phyloP scores from a whole-genome alignment of 2,888 invertebrate genomes.

The Drosophila monieri region DNA sequence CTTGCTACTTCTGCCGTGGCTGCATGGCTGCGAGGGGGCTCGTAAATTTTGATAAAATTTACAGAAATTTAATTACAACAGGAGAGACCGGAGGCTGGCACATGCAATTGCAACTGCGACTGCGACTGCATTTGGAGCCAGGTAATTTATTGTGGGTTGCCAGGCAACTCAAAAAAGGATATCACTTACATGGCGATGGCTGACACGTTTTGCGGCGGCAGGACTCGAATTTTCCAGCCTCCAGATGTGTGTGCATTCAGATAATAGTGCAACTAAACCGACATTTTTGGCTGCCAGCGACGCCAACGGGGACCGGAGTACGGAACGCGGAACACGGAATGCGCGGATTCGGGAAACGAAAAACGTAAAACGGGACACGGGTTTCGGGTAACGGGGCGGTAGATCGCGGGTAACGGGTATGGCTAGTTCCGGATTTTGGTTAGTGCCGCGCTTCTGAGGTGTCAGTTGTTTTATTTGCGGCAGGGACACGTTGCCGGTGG shows the following conservation, averaged over 20 bases:
- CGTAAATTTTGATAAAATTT: slow-evolving; percentile 70
- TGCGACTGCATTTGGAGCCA: slow-evolving; percentile 48
- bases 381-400: background rate
- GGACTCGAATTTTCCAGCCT: slow-evolving; percentile 4
- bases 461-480: slow-evolving; percentile 61
- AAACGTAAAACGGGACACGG: background rate
- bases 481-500: slow-evolving; percentile 56
- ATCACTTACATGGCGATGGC: slow-evolving; percentile 61
- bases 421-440: slow-evolving; percentile 9
- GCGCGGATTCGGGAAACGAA: slow-evolving; percentile 17
- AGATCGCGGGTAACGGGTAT: background rate
- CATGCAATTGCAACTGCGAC: background rate
- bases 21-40: slow-evolving; percentile 15
- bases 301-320: slow-evolving; percentile 33
- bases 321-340: slow-evolving; percentile 12
- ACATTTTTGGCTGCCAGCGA: slow-evolving; percentile 60
- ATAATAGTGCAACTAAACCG: slow-evolving; percentile 70
- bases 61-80: slow-evolving; percentile 71
- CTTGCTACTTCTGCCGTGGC: background rate
- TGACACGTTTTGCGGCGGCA: slow-evolving; percentile 44
- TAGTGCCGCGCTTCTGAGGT: slow-evolving; percentile 44
- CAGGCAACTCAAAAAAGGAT: slow-evolving; percentile 51
- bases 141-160: slow-evolving; percentile 45
- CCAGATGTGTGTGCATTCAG: slow-evolving; percentile 38
- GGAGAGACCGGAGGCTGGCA: slow-evolving; percentile 15